A percentile compares a stretch with the other conserved stretches of the same genome.
Evolutionary conservation across 1,140 invertebrate species (phyloP).

Genomic region (Belonocnema kinseyi): DNA sequence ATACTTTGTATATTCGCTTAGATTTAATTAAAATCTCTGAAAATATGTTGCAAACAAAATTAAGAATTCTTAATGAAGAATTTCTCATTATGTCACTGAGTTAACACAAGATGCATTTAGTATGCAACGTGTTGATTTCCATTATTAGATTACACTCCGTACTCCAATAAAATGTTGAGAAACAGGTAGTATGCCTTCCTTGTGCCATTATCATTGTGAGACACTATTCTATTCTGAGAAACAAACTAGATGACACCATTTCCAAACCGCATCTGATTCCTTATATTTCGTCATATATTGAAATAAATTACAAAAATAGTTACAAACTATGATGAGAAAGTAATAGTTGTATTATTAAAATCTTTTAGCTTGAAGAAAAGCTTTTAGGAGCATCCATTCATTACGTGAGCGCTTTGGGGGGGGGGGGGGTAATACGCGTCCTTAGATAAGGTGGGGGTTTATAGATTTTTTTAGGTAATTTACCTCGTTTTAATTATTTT

Average conservation of each 20-base stretch:
- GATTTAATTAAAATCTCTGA: background rate
- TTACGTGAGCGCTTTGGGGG: no score
- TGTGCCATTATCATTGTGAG: background rate
- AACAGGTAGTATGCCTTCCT: slow-evolving; percentile 18
- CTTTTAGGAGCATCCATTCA: no score
- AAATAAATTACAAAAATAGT: no score
- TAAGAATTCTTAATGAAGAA: background rate
- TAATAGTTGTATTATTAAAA: no score
- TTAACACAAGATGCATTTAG: background rate
- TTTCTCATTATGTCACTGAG: slow-evolving; percentile 1
- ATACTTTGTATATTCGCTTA: no score
- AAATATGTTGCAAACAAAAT: background rate
- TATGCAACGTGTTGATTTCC: slow-evolving; percentile 4
- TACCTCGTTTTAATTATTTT: no score
- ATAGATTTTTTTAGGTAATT: no score
- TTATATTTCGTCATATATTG: no score
- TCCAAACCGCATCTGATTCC: background rate
- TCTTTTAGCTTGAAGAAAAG: no score
- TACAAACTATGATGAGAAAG: no score
- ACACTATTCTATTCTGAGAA: background rate
- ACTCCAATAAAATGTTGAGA: slow-evolving; percentile 27
- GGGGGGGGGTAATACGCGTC: no score
- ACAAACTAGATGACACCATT: slow-evolving; percentile 7
- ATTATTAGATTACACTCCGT: slow-evolving; percentile 21
- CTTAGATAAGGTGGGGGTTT: no score